phyloP scores from a whole-genome alignment of 2,113 vertebrate genomes.

The Rattus norvegicus region DNA sequence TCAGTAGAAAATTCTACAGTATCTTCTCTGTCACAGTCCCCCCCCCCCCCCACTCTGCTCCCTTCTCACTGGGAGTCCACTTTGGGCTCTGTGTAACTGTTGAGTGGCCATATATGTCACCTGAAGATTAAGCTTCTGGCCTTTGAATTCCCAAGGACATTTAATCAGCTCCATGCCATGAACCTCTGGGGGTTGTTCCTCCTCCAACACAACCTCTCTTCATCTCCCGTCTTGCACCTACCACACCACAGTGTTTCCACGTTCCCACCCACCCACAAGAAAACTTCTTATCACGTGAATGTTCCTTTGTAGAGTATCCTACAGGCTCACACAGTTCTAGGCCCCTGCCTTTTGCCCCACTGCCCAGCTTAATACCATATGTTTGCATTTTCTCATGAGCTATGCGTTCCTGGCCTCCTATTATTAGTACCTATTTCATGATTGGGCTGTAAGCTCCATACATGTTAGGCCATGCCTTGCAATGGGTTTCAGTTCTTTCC shows the following conservation, averaged over 20 bases:
- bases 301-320: no score
- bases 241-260: not conserved
- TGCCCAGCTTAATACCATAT: not conserved
- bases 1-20: not conserved
- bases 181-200: not conserved
- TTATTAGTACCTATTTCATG: constrained; percentile 6
- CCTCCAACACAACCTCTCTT: not conserved
- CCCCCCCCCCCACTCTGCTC: no score
- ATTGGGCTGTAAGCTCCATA: constrained; percentile 22
- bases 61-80: not conserved
- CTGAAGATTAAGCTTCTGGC: not conserved
- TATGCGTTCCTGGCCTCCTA: not conserved
- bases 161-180: not conserved
- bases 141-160: not conserved
- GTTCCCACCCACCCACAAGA: rapidly evolving
- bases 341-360: not conserved
- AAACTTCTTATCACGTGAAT: no score
- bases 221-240: rapidly evolving
- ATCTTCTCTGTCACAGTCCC: not conserved
- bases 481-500: not conserved
- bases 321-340: not conserved
- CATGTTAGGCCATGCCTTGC: not conserved
- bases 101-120: no score
- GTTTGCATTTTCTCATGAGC: not conserved
- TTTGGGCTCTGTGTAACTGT: no score